phyloP scores from a whole-genome alignment of 1,140 invertebrate species.

The Cotesia chilonis region DNA sequence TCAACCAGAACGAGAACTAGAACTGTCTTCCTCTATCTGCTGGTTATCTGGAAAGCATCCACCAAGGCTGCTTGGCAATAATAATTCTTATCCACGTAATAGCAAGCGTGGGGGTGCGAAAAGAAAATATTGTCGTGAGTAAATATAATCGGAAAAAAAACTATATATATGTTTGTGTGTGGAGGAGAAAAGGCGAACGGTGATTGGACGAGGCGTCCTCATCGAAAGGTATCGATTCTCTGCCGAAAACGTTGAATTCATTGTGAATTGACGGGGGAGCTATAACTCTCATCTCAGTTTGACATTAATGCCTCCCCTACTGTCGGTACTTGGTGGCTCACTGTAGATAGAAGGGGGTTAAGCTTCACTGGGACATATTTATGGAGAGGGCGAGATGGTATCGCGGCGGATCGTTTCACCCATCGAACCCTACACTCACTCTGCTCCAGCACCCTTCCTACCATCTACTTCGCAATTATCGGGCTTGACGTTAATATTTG shows the following conservation, averaged over 20 bases:
- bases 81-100: slow-evolving; percentile 3
- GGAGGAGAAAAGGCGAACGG: slow-evolving; percentile 11
- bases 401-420: slow-evolving; percentile 48
- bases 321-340: slow-evolving; percentile 46
- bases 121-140: slow-evolving; percentile 33
- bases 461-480: slow-evolving; percentile 66
- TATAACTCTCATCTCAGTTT: slow-evolving; percentile 65
- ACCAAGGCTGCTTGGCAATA: background rate
- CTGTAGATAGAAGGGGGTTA: slow-evolving; percentile 61
- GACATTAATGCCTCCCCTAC: slow-evolving; percentile 65
- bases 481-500: slow-evolving; percentile 65
- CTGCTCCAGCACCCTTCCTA: slow-evolving; percentile 52
- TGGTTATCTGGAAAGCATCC: background rate
- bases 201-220: slow-evolving; percentile 40
- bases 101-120: background rate
- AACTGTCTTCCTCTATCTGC: no score
- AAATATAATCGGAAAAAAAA: slow-evolving; percentile 26
- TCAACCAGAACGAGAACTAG: no score
- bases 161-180: background rate
- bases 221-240: slow-evolving; percentile 60
- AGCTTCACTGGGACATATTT: slow-evolving; percentile 66
- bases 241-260: slow-evolving; percentile 66
- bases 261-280: slow-evolving; percentile 67
- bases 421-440: slow-evolving; percentile 22
- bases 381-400: slow-evolving; percentile 66